Conservation (phyloP, 2,113 vertebrate genomes). For the Taxidea taxus region DNA sequence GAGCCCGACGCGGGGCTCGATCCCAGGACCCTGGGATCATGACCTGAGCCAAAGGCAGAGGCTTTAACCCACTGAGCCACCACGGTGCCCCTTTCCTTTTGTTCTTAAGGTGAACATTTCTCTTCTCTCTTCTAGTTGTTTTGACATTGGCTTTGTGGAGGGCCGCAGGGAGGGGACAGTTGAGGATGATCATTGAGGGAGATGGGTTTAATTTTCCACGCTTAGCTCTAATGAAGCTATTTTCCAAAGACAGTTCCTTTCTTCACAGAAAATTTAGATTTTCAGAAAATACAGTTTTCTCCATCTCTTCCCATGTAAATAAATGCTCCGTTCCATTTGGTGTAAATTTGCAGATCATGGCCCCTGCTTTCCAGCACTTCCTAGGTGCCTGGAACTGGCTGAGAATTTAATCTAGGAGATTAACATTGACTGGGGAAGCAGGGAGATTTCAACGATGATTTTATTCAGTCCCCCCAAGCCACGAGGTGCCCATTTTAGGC, state of each 20-base stretch:
- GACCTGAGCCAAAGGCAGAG: no score
- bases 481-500: neutral
- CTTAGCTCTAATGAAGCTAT: neutral
- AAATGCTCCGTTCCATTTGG: neutral
- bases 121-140: neutral
- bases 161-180: neutral
- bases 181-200: neutral
- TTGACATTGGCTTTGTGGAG: neutral
- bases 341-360: neutral
- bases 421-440: constrained; percentile 11
- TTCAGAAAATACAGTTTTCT: neutral
- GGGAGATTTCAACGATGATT: neutral
- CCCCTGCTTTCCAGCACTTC: neutral
- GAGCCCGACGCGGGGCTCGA: no score
- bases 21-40: no score
- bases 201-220: neutral
- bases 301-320: neutral
- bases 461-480: neutral
- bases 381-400: neutral
- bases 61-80: no score
- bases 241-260: neutral
- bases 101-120: neutral
- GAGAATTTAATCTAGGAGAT: constrained; percentile 18
- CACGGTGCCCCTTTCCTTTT: neutral
- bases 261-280: neutral